Evolutionary conservation across 2,888 invertebrate species (phyloP).

Genomic region (Hoplodrina ambigua): DNA sequence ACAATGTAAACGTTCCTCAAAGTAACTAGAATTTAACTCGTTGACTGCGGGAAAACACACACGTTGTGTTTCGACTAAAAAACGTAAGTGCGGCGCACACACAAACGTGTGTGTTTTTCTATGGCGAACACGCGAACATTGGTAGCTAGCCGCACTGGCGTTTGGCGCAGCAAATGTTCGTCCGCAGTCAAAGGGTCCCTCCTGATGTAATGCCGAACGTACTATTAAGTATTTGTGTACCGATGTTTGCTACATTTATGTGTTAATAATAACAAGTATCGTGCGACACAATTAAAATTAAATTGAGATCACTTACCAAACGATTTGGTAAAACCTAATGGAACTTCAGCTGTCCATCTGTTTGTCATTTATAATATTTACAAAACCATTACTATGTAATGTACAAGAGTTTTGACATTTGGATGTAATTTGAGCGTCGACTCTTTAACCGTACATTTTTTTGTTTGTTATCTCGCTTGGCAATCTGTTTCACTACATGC

Average conservation of each 20-base stretch:
- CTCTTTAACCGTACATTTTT: conserved; percentile 23
- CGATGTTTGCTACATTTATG: not conserved
- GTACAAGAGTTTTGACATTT: conserved; percentile 32
- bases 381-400: conserved; percentile 14
- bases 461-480: conserved; percentile 1
- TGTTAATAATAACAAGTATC: conserved; percentile 30
- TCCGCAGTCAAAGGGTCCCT: too few relatives aligned
- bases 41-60: too few relatives aligned
- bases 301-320: conserved; percentile 51
- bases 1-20: too few relatives aligned
- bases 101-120: too few relatives aligned
- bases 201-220: too few relatives aligned
- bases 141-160: too few relatives aligned
- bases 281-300: conserved; percentile 35
- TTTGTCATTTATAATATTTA: conserved; percentile 40
- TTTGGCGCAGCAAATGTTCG: too few relatives aligned
- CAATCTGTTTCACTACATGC: conserved; percentile 23
- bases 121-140: too few relatives aligned
- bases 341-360: conserved; percentile 42
- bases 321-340: conserved; percentile 15
- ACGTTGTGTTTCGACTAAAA: too few relatives aligned
- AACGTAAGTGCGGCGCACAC: too few relatives aligned
- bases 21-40: too few relatives aligned
- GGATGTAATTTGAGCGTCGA: conserved; percentile 17
- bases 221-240: not conserved